These are phyloP conservation scores for Drosophila melanosoma DNA, from an alignment of 2,888 invertebrate genomes.

Conservation along the genomic window DNA sequence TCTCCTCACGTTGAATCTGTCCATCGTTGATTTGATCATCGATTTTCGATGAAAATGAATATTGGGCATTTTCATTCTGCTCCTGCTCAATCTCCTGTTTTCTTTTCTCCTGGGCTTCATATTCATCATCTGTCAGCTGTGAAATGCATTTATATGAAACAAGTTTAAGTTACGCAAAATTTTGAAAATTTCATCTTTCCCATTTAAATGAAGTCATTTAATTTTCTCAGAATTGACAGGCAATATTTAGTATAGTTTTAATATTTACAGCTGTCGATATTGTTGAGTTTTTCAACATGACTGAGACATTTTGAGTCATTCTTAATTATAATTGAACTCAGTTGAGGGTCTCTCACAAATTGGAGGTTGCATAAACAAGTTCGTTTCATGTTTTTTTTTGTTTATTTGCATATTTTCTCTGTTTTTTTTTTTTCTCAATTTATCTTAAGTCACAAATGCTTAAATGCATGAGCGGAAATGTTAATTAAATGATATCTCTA, in stretches of 20 bases:
- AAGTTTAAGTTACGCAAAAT: neutral
- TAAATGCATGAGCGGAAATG: conserved; percentile 63
- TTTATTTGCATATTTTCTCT: conserved; percentile 24
- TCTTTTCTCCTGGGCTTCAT: conserved; percentile 51
- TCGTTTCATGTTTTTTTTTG: conserved; percentile 19
- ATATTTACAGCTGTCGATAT: conserved; percentile 20
- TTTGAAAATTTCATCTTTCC: no score
- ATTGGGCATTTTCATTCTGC: conserved; percentile 85
- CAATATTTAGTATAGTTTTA: conserved; percentile 17
- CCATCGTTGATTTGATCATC: conserved; percentile 86
- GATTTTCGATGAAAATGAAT: conserved; percentile 85
- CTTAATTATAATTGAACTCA: conserved; percentile 21
- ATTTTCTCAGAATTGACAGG: neutral
- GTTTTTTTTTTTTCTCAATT: conserved; percentile 25
- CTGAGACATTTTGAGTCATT: conserved; percentile 27
- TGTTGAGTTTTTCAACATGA: neutral
- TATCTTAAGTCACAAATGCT: conserved; percentile 34
- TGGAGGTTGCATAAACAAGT: conserved; percentile 46
- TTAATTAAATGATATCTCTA: conserved; percentile 59
- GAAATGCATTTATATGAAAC: neutral
- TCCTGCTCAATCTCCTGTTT: conserved; percentile 57
- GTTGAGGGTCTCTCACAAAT: conserved; percentile 29
- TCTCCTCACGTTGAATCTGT: conserved; percentile 83
- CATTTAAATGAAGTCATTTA: conserved; percentile 9
- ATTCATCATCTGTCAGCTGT: conserved; percentile 22